Percentiles rank a stretch among this genome's conserved stretches.
Conservation (phyloP, 2,888 invertebrate species). For the Melanostoma scalare region DNA sequence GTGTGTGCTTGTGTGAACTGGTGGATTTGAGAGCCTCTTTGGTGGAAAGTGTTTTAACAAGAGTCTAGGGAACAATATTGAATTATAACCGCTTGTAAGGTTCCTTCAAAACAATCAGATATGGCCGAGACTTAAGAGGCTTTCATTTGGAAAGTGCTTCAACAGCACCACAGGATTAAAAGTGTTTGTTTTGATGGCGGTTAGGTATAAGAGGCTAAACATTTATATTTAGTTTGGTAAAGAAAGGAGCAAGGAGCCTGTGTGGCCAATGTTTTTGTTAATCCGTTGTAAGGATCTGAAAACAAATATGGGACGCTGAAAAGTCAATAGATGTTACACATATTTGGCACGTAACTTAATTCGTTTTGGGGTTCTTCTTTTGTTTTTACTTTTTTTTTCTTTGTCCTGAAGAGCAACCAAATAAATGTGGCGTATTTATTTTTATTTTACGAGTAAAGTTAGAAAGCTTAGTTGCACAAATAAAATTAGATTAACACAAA, state of each 20-base stretch:
- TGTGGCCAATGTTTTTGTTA: slow-evolving; percentile 9
- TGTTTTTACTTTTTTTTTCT: too few species aligned
- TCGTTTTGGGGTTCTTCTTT: too few species aligned
- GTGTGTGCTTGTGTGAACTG: background rate
- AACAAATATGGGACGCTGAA: background rate
- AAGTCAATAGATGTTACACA: background rate
- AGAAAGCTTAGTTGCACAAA: too few species aligned
- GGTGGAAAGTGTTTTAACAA: slow-evolving; percentile 51
- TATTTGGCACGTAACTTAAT: too few species aligned
- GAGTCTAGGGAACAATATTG: slow-evolving; percentile 54
- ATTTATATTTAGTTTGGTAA: background rate
- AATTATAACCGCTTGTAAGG: slow-evolving; percentile 54
- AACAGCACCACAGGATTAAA: slow-evolving; percentile 32
- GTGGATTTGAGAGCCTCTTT: slow-evolving; percentile 25
- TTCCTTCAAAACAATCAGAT: slow-evolving; percentile 46
- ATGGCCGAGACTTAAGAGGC: slow-evolving; percentile 22
- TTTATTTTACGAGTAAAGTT: too few species aligned
- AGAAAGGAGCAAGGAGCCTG: slow-evolving; percentile 9
- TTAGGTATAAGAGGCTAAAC: slow-evolving; percentile 4
- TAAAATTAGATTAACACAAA: too few species aligned
- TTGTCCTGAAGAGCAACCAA: too few species aligned
- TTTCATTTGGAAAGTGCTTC: slow-evolving; percentile 28
- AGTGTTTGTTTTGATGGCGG: slow-evolving; percentile 32
- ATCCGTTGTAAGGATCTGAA: slow-evolving; percentile 26
- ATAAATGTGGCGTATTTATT: too few species aligned